Evolutionary conservation across 2,888 invertebrate species (phyloP).

Genomic region (Lacanobia oleracea): DNA sequence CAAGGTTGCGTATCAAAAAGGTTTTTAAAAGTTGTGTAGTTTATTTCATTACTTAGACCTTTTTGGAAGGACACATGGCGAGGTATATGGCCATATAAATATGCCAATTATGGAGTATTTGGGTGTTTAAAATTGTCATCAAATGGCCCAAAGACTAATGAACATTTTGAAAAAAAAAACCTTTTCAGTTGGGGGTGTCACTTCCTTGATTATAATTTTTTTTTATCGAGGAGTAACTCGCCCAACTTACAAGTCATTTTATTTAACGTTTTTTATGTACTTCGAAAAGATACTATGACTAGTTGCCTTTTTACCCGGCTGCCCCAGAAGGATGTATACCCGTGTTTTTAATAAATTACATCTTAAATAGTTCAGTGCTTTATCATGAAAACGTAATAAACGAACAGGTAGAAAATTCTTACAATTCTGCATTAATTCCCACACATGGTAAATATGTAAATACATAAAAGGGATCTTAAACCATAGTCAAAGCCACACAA

Average conservation of each 20-base stretch:
- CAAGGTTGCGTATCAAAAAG: slow-evolving; percentile 43
- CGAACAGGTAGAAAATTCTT: background rate
- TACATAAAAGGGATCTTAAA: background rate
- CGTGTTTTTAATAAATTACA: background rate
- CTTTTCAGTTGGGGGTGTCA: background rate
- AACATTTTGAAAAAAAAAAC: background rate
- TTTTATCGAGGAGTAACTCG: too few species aligned
- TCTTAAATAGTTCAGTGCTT: background rate
- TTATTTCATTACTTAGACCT: background rate
- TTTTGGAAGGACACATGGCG: background rate
- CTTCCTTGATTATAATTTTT: too few species aligned
- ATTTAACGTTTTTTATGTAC: too few species aligned
- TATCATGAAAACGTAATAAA: background rate
- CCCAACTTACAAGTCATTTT: too few species aligned
- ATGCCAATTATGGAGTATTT: background rate
- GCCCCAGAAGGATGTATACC: too few species aligned
- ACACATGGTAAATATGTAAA: background rate
- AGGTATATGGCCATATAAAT: background rate
- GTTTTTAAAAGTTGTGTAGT: background rate
- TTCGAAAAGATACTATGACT: too few species aligned
- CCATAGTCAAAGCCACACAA: background rate
- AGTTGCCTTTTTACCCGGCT: too few species aligned
- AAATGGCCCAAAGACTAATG: background rate
- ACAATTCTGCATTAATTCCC: too few species aligned
- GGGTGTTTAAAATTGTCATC: background rate